A percentile compares a stretch with the other conserved stretches of the same genome.
These are phyloP conservation scores for Glyphotaelius pellucidus DNA, from an alignment of 2,888 invertebrate genomes.

Conservation along the genomic window DNA sequence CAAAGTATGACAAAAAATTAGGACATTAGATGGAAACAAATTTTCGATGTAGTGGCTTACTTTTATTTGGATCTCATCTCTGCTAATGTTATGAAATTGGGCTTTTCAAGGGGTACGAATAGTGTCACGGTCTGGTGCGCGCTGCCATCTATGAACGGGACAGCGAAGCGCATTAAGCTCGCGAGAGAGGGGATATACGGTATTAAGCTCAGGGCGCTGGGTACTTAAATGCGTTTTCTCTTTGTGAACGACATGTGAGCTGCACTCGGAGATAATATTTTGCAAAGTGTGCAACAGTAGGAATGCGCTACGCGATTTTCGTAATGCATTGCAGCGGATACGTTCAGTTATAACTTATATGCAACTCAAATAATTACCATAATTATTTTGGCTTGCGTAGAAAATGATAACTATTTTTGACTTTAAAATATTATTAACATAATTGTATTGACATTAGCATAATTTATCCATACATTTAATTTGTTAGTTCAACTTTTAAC, in stretches of 20 bases:
- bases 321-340: not conserved
- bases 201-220: not conserved
- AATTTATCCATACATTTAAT: too few species aligned
- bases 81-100: not conserved
- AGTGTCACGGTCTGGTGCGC: not conserved
- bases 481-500: too few species aligned
- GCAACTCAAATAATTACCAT: not conserved
- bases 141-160: slow-evolving; percentile 33
- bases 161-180: slow-evolving; percentile 37
- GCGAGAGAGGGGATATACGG: not conserved
- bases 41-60: not conserved
- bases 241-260: not conserved
- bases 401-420: too few species aligned
- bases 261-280: not conserved
- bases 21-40: not conserved
- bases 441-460: too few species aligned
- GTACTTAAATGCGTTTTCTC: slow-evolving; percentile 10
- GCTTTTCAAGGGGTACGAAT: not conserved
- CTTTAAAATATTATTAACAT: too few species aligned
- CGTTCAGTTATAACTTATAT: not conserved
- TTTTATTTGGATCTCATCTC: slow-evolving; percentile 21
- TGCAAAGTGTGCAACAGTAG: not conserved
- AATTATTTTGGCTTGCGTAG: too few species aligned
- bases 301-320: not conserved
- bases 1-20: not conserved